Conservation (phyloP, 1,140 invertebrate species). For the Cydia pomonella region DNA sequence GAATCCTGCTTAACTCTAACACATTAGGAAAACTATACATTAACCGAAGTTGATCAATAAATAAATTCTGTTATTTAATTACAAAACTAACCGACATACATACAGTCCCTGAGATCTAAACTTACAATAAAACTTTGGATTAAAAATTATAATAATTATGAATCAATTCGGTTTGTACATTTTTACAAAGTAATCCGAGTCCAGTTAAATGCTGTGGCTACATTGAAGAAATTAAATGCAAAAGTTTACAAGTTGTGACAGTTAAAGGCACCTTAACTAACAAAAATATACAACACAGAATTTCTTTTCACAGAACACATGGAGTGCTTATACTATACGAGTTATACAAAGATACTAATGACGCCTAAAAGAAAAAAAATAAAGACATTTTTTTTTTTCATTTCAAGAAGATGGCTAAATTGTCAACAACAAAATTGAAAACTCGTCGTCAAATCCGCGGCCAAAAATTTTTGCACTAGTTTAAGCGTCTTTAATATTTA, state of each 20-base stretch:
- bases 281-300: slow-evolving; percentile 54
- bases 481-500: too few relatives aligned
- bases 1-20: slow-evolving; percentile 66
- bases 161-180: slow-evolving; percentile 72
- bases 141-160: slow-evolving; percentile 75
- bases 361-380: too few relatives aligned
- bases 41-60: slow-evolving; percentile 69
- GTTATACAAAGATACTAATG: too few relatives aligned
- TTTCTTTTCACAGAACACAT: background rate
- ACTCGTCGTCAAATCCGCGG: too few relatives aligned
- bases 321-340: background rate
- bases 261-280: slow-evolving; percentile 56
- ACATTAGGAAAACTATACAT: slow-evolving; percentile 67
- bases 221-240: slow-evolving; percentile 61
- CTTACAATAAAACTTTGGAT: slow-evolving; percentile 80
- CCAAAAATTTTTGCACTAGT: too few relatives aligned
- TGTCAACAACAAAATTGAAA: too few relatives aligned
- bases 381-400: too few relatives aligned
- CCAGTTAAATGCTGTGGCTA: slow-evolving; percentile 58
- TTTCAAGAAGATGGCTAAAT: too few relatives aligned
- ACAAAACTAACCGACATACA: slow-evolving; percentile 65
- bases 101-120: slow-evolving; percentile 74
- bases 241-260: slow-evolving; percentile 60
- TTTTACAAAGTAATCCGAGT: slow-evolving; percentile 69
- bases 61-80: slow-evolving; percentile 74